Base-by-base conservation (phyloP, 1,140 invertebrate genomes). In the Centruroides sculpturatus region DNA sequence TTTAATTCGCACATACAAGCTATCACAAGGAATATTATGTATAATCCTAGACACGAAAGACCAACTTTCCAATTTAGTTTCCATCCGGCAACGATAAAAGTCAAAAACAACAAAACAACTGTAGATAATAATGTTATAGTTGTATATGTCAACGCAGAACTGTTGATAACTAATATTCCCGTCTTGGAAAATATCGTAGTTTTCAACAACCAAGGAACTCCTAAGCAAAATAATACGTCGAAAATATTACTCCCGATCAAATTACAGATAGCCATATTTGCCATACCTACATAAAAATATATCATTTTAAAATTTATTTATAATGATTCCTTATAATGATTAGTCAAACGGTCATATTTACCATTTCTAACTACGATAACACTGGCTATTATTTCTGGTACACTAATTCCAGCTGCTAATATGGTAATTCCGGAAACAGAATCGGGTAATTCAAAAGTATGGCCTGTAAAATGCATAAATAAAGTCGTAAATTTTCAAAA, bases 191-290 rank as follows among this genome's bases (percentile, higher is more conserved):
- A 48, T 41, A 81, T 74, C 52, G 85, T 70, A 4, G 82, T 83
- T 66, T 83, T 86, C 52, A 90, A 83, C 5, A 87, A 79, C 89
- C 88, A 92, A 0, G 88, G 88, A 11, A 90, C 67, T 3, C 87
- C 86, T 10, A 92, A 73, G n/a, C 87, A 89, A n/a, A 91, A 76
- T 1, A 91, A 70, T 57, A 91, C 89, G 60, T 89, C 87, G 67
- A 92, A 75, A 0, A 87, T 88, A 66, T 91, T 92, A 0, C 86
- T 86, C 0, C 88, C 88, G 6, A 92, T 70, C 0, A 86, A 84
- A 66, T 91, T 91, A 7, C 86, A 88, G 52, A 92, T 84, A 0
- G 86, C 87, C 79, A 92, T 90, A 48, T 77, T 71, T 7, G 77
- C 78, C 59, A 62, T 53, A 48, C 66, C 66, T 62, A 56, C 4